A percentile compares a stretch with the other conserved stretches of the same genome.
These are phyloP conservation scores for Percina caprodes DNA, from an alignment of 2,113 vertebrate genomes.

Conservation along the genomic window DNA sequence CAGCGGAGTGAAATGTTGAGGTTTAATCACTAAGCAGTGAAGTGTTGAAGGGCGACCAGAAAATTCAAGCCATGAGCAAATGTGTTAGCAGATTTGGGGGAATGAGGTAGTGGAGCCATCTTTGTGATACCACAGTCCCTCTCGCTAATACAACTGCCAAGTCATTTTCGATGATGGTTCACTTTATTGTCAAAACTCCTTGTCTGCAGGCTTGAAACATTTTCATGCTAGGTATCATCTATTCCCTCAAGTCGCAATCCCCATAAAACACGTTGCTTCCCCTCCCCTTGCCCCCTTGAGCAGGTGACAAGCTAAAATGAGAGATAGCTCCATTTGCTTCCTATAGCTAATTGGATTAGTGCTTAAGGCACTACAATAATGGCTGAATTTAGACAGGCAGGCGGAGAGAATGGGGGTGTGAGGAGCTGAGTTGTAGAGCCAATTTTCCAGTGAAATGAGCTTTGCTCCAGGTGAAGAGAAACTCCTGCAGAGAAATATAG, in stretches of 20 bases:
- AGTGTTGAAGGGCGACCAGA: constrained; percentile 18
- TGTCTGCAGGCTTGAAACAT: constrained; percentile 42
- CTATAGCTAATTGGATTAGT: constrained; percentile 83
- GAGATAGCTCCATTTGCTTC: constrained; percentile 80
- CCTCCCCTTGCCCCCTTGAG: constrained; percentile 39
- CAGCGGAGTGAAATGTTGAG: constrained; percentile 28
- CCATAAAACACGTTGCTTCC: constrained; percentile 53
- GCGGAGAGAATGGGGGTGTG: constrained; percentile 60
- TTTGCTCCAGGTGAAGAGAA: constrained; percentile 78
- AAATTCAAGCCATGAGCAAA: constrained; percentile 21
- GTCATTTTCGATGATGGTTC: constrained; percentile 45
- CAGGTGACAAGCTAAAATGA: constrained; percentile 78
- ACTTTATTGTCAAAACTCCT: constrained; percentile 40
- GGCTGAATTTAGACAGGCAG: constrained; percentile 72
- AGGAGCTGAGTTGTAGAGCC: constrained; percentile 64
- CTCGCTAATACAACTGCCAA: constrained; percentile 37
- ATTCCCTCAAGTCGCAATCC: constrained; percentile 57
- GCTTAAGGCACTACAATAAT: constrained; percentile 75
- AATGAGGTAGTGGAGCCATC: background rate
- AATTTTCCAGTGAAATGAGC: constrained; percentile 81
- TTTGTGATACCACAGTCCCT: constrained; percentile 20
- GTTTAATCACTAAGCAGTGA: constrained; percentile 48
- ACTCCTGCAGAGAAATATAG: constrained; percentile 75
- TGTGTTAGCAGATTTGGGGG: background rate
- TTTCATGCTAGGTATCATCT: constrained; percentile 46